Evolutionary conservation across 1,140 invertebrate genomes (phyloP), one percentile per base, ranked within the genome.

Genomic region (Euwallacea fornicatus): DNA sequence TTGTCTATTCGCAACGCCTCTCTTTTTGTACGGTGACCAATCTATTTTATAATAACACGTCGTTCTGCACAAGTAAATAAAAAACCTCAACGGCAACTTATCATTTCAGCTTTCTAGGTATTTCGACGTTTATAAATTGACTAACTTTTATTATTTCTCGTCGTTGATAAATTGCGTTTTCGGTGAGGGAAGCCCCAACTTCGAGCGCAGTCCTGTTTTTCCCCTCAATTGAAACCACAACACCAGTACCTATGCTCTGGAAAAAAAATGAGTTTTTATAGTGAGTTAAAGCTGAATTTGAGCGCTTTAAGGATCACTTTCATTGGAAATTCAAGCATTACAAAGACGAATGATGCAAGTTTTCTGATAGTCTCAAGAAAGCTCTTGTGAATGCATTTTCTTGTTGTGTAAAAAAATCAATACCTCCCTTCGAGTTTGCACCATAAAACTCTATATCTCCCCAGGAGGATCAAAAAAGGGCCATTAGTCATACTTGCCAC

Each of bases 21-120:
- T 66, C 43, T 53, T 41, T 7, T 65, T 9, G 21, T 33, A 33
- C 21, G 21, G 21, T 33, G 21, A 7, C 9, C 60, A 69, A 63
- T 69, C 60, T 61, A 69, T 62, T 53, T 13, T 53, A 61, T 46
- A 62, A 68, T 68, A 68, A 68, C 56, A 68, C 53, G 65, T 58
- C 43, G 56, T 68, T 68, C 66, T 46, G 58, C 47, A 62, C 21
- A 59, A 64, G 61, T 70, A 70, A 70, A 70, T 63, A 70, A 70
- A 70, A 70, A 70, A 69, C 15, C 43, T 42, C 60, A 70, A 70
- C 42, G 47, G 59, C 69, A 70, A 70, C 69, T 70, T 70, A 70
- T 70, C 69, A 70, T 70, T 70, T 70, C 54, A 65, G 62, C 69
- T 70, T 70, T 70, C 61, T 56, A 70, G 69, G 69, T 70, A 70